phyloP scores from a whole-genome alignment of 2,888 invertebrate genomes.

The Protodeltote pygarga region DNA sequence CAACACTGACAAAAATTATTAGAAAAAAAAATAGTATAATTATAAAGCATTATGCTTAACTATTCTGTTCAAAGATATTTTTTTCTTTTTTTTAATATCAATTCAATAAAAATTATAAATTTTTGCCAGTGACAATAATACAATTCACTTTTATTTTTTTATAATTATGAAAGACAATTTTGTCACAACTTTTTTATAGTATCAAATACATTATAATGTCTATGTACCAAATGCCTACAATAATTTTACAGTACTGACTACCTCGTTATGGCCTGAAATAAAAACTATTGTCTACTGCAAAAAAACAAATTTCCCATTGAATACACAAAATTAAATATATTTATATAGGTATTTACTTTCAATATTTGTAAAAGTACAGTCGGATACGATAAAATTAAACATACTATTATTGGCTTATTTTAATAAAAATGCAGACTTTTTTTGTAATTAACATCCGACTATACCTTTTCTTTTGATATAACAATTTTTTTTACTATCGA shows the following conservation, averaged over 20 bases:
- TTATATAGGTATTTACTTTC: not conserved
- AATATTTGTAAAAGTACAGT: slow-evolving; percentile 20
- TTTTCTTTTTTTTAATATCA: too few relatives aligned
- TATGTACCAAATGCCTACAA: slow-evolving; percentile 12
- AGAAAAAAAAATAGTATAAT: too few relatives aligned
- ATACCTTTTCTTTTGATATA: slow-evolving; percentile 16
- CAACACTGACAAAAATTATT: slow-evolving; percentile 15
- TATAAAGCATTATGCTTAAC: too few relatives aligned
- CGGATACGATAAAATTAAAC: slow-evolving; percentile 2
- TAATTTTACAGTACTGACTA: slow-evolving; percentile 34
- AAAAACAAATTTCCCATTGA: slow-evolving; percentile 2
- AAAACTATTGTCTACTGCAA: slow-evolving; percentile 10
- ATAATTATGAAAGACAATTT: slow-evolving; percentile 5
- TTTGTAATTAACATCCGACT: not conserved
- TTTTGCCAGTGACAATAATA: slow-evolving; percentile 1
- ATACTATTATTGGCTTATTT: slow-evolving; percentile 10
- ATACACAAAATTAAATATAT: not conserved
- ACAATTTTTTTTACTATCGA: too few relatives aligned
- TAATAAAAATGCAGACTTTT: slow-evolving; percentile 25
- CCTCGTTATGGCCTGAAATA: slow-evolving; percentile 31
- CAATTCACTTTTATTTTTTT: not conserved
- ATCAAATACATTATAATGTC: not conserved
- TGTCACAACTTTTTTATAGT: not conserved
- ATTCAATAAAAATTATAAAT: too few relatives aligned
- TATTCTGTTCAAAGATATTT: too few relatives aligned